phyloP scores from a whole-genome alignment of 2,797 vertebrate genomes.

The Siniperca obscura region DNA sequence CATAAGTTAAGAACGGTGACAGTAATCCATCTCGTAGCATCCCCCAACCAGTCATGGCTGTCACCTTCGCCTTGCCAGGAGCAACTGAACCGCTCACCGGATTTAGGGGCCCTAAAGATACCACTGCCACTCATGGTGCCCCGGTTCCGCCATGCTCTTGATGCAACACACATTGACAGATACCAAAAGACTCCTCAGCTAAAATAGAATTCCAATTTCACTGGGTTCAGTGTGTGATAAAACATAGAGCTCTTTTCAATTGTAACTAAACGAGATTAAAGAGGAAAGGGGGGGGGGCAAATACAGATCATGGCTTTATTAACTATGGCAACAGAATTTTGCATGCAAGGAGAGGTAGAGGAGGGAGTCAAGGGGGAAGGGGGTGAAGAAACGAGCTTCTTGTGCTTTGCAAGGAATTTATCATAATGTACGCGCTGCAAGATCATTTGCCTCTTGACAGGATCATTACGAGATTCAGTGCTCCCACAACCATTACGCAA shows the following conservation, averaged over 20 bases:
- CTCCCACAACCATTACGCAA: constrained; percentile 81
- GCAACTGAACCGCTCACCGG: constrained; percentile 56
- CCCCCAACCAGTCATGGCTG: constrained; percentile 71
- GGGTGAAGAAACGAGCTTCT: constrained; percentile 59
- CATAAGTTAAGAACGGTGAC: constrained; percentile 66
- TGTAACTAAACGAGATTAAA: constrained; percentile 75
- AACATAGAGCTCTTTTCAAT: constrained; percentile 66
- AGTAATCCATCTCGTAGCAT: constrained; percentile 73
- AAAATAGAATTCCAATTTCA: constrained; percentile 78
- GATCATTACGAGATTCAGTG: constrained; percentile 85
- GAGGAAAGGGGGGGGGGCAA: constrained; percentile 47
- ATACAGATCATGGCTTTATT: constrained; percentile 78
- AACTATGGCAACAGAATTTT: constrained; percentile 72
- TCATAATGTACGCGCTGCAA: constrained; percentile 78
- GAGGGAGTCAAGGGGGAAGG: neutral
- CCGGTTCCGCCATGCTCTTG: constrained; percentile 56
- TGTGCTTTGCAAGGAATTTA: constrained; percentile 78
- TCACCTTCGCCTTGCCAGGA: constrained; percentile 68
- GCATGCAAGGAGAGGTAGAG: constrained; percentile 52
- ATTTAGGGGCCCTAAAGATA: constrained; percentile 68
- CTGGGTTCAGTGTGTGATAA: constrained; percentile 66
- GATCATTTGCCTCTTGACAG: constrained; percentile 85
- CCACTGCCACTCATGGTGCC: constrained; percentile 45
- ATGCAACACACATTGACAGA: constrained; percentile 69
- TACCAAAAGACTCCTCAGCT: constrained; percentile 59